Evolutionary conservation across 2,797 vertebrate genomes (phyloP), one percentile per base, ranked within the genome.

Genomic region (Enteromius radiatus): DNA sequence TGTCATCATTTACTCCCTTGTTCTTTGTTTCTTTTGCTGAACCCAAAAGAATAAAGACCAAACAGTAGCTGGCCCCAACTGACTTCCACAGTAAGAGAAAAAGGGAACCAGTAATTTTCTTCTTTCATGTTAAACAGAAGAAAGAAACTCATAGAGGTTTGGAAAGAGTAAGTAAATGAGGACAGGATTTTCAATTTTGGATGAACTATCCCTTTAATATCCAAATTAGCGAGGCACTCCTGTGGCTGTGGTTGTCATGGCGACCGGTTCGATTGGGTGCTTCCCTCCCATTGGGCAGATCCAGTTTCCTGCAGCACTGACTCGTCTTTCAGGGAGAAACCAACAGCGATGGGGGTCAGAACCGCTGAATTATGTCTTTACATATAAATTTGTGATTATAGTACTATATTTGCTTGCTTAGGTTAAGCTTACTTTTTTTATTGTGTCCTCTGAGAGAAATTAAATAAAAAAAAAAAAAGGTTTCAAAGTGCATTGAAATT

Each of bases 281-380:
- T 76, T 78, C 76, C 36, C 23, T 64, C 56, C 85, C 79, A 78
- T 64, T 70, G 12, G 31, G 5, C 23, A 56, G 80, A 84, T 89
- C 21, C 26, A 17, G 84, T 89, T 88, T 89, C 87, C 26, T 73
- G 43, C 28, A 71, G 23, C 63, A 54, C 2, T 63, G 64, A 69
- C 47, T 84, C 52, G 21, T 26, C 14, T 69, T 3, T 84, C 77
- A 73, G 59, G 64, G 5, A 82, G 80, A 80, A 82, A 78, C 69
- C 52, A 31, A 47, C 19, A 19, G 9, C 23, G 36, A 54, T 38
- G 36, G 47, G 19, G 10, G 9, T 6, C 36, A 23, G 26, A 31
- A 59, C 54, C 7, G 28, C 15, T n/a, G 3, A 31, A 21, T 54
- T 8, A 31, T 36, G 41, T 43, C 3, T 43, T 43, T 12, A 45